Percentiles rank a stretch among this genome's conserved stretches.
These are phyloP conservation scores for Recurvirostra avosetta DNA, from an alignment of 2,113 vertebrate genomes.

Conservation along the genomic window DNA sequence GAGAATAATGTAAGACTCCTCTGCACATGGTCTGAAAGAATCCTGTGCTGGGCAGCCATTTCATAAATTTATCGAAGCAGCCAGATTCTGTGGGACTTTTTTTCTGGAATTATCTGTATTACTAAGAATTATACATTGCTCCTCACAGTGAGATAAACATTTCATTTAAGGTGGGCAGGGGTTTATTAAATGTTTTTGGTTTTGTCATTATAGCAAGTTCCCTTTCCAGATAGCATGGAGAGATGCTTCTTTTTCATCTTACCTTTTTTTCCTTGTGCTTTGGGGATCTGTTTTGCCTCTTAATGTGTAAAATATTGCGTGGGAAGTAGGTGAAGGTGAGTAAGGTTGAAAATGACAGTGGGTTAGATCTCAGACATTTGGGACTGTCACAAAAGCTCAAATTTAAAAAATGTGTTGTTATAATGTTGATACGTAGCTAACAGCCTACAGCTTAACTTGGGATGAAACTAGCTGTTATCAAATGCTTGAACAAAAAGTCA, in stretches of 20 bases:
- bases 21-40: background rate
- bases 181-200: background rate
- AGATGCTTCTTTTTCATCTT: background rate
- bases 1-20: background rate
- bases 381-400: background rate
- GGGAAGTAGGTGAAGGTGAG: background rate
- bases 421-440: background rate
- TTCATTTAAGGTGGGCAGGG: background rate
- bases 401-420: background rate
- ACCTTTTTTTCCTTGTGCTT: background rate
- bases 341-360: background rate
- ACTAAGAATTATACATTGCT: background rate
- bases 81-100: background rate
- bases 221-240: background rate
- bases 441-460: background rate
- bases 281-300: background rate
- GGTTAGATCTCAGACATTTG: background rate
- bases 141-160: background rate
- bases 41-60: background rate
- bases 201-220: background rate
- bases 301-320: background rate
- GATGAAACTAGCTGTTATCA: background rate
- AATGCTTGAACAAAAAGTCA: background rate
- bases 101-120: background rate
- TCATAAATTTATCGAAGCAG: background rate